Evolutionary conservation across 2,888 invertebrate species (phyloP).

Genomic region (Lithophane ornitopus): DNA sequence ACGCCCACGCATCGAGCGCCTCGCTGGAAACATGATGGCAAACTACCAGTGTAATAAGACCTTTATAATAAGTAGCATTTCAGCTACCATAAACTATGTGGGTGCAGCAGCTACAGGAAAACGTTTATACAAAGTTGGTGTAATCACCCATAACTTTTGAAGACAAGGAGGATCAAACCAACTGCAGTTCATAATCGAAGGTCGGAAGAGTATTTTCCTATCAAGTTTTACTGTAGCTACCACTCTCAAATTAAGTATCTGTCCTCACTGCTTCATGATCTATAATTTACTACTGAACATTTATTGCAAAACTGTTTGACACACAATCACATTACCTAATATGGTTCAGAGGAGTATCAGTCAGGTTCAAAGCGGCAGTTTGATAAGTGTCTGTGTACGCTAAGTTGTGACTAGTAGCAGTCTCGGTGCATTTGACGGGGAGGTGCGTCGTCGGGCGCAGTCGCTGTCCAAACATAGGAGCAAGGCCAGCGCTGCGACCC

Average conservation of each 20-base stretch:
- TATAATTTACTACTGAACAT: conserved; percentile 29
- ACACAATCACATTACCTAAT: conserved; percentile 22
- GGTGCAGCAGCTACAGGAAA: conserved; percentile 9
- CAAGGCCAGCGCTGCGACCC: conserved; percentile 73
- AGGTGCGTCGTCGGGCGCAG: conserved; percentile 70
- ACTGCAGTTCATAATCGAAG: not conserved
- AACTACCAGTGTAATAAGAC: not conserved
- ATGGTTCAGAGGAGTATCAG: conserved; percentile 61
- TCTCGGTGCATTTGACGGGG: conserved; percentile 74
- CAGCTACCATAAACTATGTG: not conserved
- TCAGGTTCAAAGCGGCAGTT: conserved; percentile 52
- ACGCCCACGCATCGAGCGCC: too few relatives aligned
- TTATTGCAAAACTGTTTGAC: conserved; percentile 18
- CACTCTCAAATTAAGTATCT: not conserved
- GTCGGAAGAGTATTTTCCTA: not conserved
- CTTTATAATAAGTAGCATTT: conserved; percentile 1
- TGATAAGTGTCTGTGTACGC: conserved; percentile 67
- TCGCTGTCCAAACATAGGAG: conserved; percentile 68
- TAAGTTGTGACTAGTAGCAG: conserved; percentile 71
- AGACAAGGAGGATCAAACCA: not conserved
- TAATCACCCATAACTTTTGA: not conserved
- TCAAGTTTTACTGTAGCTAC: not conserved
- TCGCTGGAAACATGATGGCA: not conserved
- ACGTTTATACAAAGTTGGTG: not conserved
- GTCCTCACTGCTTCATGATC: conserved; percentile 1